phyloP scores from a whole-genome alignment of 2,888 invertebrate genomes.

The Trissonchulus latispiculum region DNA sequence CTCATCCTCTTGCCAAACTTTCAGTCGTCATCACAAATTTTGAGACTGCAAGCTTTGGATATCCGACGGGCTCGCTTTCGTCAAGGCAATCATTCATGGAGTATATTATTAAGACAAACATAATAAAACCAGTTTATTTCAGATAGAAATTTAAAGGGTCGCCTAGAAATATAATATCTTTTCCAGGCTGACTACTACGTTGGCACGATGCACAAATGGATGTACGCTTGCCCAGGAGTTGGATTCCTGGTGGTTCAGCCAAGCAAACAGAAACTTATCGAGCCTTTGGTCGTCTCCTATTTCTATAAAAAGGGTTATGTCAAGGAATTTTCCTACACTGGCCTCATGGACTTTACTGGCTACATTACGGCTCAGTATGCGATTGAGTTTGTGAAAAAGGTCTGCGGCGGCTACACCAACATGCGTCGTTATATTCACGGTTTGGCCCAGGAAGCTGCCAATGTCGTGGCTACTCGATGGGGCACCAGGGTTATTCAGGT shows the following conservation, averaged over 20 bases:
- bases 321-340: background rate
- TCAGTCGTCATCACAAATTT: too few species aligned
- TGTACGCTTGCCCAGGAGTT: constrained; percentile 1
- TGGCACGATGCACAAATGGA: constrained; percentile 9
- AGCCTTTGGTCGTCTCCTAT: background rate
- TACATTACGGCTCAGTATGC: background rate
- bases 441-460: background rate
- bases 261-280: background rate
- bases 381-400: background rate
- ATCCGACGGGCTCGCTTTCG: too few species aligned
- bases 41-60: too few species aligned
- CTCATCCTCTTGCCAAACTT: too few species aligned
- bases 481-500: background rate
- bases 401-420: background rate
- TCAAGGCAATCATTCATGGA: too few species aligned
- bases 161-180: too few species aligned
- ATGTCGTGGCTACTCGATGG: background rate
- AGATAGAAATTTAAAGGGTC: too few species aligned
- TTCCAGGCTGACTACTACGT: constrained; percentile 9
- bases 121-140: too few species aligned
- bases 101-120: too few species aligned
- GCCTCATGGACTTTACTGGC: background rate
- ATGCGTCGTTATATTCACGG: background rate
- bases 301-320: background rate
- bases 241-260: background rate